phyloP scores from a whole-genome alignment of 2,888 invertebrate species.

The Lymantria dispar region DNA sequence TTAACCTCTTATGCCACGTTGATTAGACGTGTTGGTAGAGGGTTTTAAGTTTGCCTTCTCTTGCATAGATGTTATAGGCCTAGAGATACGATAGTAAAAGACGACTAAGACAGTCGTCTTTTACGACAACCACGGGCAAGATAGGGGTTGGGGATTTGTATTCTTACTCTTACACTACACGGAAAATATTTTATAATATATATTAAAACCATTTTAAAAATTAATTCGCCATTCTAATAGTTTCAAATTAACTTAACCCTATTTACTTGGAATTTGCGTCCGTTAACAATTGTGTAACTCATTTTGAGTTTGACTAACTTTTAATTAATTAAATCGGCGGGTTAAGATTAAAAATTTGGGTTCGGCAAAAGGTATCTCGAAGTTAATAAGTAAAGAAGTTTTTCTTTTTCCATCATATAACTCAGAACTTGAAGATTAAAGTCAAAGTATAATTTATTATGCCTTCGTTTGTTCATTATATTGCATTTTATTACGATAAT shows the following conservation, averaged over 20 bases:
- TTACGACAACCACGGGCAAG: too few relatives aligned
- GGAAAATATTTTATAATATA: too few relatives aligned
- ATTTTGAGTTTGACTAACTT: slow-evolving; percentile 43
- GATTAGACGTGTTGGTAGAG: too few relatives aligned
- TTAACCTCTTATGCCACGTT: too few relatives aligned
- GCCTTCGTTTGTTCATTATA: not conserved
- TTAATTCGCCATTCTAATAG: slow-evolving; percentile 21
- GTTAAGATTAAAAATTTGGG: slow-evolving; percentile 35
- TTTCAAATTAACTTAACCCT: slow-evolving; percentile 40
- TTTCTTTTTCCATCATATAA: slow-evolving; percentile 3
- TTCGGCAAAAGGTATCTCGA: slow-evolving; percentile 17
- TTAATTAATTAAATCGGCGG: slow-evolving; percentile 36
- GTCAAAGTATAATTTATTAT: not conserved
- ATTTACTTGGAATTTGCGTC: slow-evolving; percentile 32
- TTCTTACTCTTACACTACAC: too few relatives aligned
- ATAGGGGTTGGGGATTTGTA: too few relatives aligned
- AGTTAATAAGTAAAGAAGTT: slow-evolving; percentile 14
- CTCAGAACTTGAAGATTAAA: not conserved
- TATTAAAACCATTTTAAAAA: not conserved
- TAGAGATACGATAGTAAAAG: too few relatives aligned
- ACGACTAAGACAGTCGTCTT: too few relatives aligned
- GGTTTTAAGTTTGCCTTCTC: too few relatives aligned
- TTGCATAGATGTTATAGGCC: too few relatives aligned
- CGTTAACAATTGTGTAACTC: slow-evolving; percentile 44
- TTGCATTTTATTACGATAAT: not conserved